Base-by-base conservation (phyloP, 2,797 vertebrate genomes). In the Pseudochromis fuscus region DNA sequence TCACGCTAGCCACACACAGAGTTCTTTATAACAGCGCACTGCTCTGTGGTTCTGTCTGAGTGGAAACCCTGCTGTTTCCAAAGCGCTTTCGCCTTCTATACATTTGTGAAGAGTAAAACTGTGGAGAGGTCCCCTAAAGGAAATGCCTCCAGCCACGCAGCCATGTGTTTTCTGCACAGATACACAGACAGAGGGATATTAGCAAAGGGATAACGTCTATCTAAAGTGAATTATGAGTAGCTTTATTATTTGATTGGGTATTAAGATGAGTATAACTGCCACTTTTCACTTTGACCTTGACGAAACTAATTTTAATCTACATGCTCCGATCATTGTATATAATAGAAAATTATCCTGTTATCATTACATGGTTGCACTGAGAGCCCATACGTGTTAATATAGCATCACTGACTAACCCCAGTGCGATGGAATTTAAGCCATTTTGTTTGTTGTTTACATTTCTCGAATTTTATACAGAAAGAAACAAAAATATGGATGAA, bases 11-110 rank as follows among this genome's bases (percentile, higher is more conserved):
- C 77, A 66, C 85, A 88, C 77, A 78, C 82, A 85, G 80, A 79
- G 77, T 46, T 67, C 70, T 88, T 82, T 72, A 89, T 86, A n/a
- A 85, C 63, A 66, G 67, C 11, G 6, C 61, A 42, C 35, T 76
- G 76, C 77, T 56, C 62, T 78, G 45, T 60, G 66, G 70, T 74
- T 31, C 50, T 66, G 25, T 59, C 61, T 63, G 74, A 86, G 81
- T 77, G 76, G 83, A 79, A 79, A 62, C 63, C 88, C 88, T 53
- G 57, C 81, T 84, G 84, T 72, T 77, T 77, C 69, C 52, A 68
- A 69, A 70, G 72, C 5, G 19, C 64, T 82, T 73, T 33, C 74
- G 57, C 24, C 19, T 53, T 80, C 73, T 74, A 61, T 72, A 82
- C 60, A 82, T 80, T 69, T 38, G 74, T 24, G 66, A 67, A 68